Evolutionary conservation across 1,140 invertebrate species (phyloP).

Genomic region (Bombus ignitus): DNA sequence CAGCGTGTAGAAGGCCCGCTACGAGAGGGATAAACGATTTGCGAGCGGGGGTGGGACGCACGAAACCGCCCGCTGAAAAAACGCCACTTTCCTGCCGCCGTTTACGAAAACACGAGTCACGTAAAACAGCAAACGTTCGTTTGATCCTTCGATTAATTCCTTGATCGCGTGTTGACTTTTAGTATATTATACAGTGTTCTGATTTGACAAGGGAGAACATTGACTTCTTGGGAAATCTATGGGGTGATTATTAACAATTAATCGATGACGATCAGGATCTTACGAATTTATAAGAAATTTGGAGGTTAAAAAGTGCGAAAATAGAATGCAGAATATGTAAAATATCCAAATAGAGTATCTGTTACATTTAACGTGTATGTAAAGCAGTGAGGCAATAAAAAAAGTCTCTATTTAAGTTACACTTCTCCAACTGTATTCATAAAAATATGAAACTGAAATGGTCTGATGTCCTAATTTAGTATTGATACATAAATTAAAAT

Average conservation of each 20-base stretch:
- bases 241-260: neutral
- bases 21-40: slow-evolving; percentile 70
- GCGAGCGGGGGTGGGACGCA: slow-evolving; percentile 41
- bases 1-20: slow-evolving; percentile 65
- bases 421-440: too few relatives aligned
- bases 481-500: too few relatives aligned
- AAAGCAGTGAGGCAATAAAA: too few relatives aligned
- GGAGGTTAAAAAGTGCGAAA: too few relatives aligned
- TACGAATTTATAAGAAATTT: too few relatives aligned
- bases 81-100: slow-evolving; percentile 24
- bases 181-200: too few relatives aligned
- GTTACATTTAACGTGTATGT: too few relatives aligned
- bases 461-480: too few relatives aligned
- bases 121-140: neutral
- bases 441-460: too few relatives aligned
- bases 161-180: neutral
- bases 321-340: too few relatives aligned
- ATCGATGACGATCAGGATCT: neutral
- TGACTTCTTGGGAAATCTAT: neutral
- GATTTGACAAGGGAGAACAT: neutral
- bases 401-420: too few relatives aligned
- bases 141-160: neutral
- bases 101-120: slow-evolving; percentile 8
- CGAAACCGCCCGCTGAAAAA: slow-evolving; percentile 35
- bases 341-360: too few relatives aligned